Conservation (phyloP, 2,888 invertebrate genomes). For the Drosophila hamatofila region DNA sequence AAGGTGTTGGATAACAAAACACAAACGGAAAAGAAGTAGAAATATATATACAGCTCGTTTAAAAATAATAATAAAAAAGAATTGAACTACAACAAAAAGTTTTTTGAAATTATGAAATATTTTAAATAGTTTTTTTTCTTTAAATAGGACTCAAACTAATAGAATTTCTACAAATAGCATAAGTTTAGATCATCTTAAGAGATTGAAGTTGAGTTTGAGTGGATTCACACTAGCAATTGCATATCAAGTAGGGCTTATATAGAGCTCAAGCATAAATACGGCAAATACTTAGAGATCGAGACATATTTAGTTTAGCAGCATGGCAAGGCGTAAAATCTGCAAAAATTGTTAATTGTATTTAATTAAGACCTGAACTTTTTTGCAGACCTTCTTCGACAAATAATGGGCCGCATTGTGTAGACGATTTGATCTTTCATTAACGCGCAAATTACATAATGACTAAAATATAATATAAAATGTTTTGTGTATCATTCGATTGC, state of each 20-base stretch:
- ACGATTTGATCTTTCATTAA: slow-evolving; percentile 87
- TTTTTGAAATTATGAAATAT: too few species aligned
- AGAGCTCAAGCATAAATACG: slow-evolving; percentile 23
- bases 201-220: neutral
- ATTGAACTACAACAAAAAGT: neutral
- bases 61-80: neutral
- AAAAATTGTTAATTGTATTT: slow-evolving; percentile 48
- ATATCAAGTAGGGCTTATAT: slow-evolving; percentile 16
- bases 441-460: slow-evolving; percentile 75
- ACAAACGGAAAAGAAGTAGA: slow-evolving; percentile 1
- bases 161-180: neutral
- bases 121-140: neutral
- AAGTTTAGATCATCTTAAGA: neutral
- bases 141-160: neutral
- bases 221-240: slow-evolving; percentile 1
- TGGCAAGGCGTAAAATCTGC: slow-evolving; percentile 25
- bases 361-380: slow-evolving; percentile 47
- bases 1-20: slow-evolving; percentile 6
- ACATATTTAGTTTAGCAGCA: slow-evolving; percentile 12
- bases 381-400: slow-evolving; percentile 88
- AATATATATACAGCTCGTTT: neutral
- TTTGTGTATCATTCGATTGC: slow-evolving; percentile 10
- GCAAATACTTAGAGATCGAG: slow-evolving; percentile 24
- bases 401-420: slow-evolving; percentile 89
- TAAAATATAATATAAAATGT: slow-evolving; percentile 55